Percentiles rank a stretch among this genome's conserved stretches.
phyloP scores from a whole-genome alignment of 2,113 vertebrate genomes.

The Cariama cristata region DNA sequence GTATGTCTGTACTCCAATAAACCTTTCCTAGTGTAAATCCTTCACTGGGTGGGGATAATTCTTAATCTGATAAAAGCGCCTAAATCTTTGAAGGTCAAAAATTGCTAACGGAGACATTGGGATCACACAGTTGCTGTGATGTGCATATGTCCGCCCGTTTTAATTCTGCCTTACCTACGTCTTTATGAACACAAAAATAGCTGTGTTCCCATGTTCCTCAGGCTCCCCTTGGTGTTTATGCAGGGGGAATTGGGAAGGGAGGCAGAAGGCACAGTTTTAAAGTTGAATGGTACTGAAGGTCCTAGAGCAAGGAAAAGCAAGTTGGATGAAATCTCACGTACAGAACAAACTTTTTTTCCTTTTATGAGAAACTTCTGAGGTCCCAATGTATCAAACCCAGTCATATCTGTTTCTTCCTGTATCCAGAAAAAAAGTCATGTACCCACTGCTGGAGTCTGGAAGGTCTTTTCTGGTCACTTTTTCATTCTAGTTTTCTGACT shows the following conservation, averaged over 20 bases:
- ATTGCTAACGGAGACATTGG: not conserved
- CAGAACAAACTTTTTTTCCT: not conserved
- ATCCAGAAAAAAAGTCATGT: not conserved
- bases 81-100: slow-evolving; percentile 5
- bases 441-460: not conserved
- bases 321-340: not conserved
- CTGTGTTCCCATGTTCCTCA: not conserved
- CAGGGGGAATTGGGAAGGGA: not conserved
- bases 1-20: not conserved
- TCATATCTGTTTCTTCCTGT: not conserved
- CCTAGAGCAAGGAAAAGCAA: not conserved
- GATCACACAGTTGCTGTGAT: not conserved
- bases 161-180: not conserved
- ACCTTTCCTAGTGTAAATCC: not conserved
- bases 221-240: not conserved
- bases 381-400: not conserved
- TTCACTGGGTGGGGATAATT: not conserved
- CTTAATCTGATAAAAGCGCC: not conserved
- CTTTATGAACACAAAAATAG: not conserved
- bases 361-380: not conserved
- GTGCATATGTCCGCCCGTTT: not conserved
- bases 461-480: not conserved
- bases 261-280: not conserved
- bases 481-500: not conserved
- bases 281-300: not conserved